A percentile compares a stretch with the other conserved stretches of the same genome.
Evolutionary conservation across 2,797 vertebrate genomes (phyloP).

Genomic region (Pangasius krempfi): DNA sequence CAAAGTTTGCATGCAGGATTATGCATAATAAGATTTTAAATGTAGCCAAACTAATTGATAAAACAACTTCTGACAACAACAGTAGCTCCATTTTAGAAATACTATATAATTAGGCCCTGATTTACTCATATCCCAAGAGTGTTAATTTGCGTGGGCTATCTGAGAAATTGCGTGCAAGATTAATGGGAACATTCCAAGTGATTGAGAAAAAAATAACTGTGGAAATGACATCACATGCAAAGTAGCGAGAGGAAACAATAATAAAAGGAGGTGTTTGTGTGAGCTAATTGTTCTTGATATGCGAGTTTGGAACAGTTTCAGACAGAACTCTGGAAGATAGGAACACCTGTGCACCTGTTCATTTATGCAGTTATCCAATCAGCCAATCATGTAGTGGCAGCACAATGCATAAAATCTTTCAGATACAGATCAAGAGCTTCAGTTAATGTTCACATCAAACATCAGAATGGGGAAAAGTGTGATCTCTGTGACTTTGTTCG

Average conservation of each 20-base stretch:
- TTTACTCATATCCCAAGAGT: background rate
- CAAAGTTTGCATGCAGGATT: slow-evolving; percentile 25
- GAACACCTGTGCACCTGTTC: background rate
- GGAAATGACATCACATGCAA: slow-evolving; percentile 8
- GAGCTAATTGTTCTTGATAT: background rate
- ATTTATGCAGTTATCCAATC: background rate
- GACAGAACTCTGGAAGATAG: background rate
- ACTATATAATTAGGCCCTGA: background rate
- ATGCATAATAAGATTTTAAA: background rate
- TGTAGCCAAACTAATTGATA: background rate
- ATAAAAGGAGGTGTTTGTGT: slow-evolving; percentile 11
- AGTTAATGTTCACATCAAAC: background rate
- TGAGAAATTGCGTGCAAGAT: background rate
- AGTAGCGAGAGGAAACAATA: background rate
- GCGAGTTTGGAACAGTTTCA: background rate
- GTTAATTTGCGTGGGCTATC: background rate
- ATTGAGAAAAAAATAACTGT: slow-evolving; percentile 8
- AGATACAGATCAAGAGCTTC: background rate
- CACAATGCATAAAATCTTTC: background rate
- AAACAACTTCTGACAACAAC: background rate
- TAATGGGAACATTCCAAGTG: background rate
- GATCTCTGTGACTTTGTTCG: background rate
- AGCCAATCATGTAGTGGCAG: background rate
- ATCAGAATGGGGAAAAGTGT: background rate
- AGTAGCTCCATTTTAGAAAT: background rate